phyloP scores from a whole-genome alignment of 2,113 vertebrate genomes.

The Grammomys dolichurus region DNA sequence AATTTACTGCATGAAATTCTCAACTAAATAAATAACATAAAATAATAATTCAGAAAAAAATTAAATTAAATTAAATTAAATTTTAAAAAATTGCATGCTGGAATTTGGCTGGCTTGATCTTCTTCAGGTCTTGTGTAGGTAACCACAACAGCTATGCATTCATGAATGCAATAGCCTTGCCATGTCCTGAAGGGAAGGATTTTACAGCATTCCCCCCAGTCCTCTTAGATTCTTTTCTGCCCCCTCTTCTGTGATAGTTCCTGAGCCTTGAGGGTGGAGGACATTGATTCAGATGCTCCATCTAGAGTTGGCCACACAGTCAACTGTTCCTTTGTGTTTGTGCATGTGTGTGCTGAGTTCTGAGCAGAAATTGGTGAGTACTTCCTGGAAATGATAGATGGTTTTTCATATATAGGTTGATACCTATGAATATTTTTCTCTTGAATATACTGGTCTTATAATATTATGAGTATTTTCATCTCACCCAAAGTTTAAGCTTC shows the following conservation, averaged over 20 bases:
- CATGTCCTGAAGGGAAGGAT: not conserved
- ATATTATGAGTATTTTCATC: slow-evolving; percentile 63
- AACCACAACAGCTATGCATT: not conserved
- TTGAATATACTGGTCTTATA: not conserved
- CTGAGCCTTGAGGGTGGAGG: not conserved
- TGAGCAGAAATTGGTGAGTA: not conserved
- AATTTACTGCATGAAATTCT: not conserved
- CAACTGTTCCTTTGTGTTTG: not conserved
- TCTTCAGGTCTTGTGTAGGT: not conserved
- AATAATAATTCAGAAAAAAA: not conserved
- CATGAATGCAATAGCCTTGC: not conserved
- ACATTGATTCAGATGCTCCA: not conserved
- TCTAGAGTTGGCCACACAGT: not conserved
- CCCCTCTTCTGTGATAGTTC: not conserved
- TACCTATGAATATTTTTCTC: not conserved
- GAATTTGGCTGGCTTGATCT: not conserved
- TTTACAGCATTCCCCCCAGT: not conserved
- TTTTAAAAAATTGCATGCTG: not conserved
- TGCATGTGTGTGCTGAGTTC: not conserved
- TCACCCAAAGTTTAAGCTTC: slow-evolving; percentile 95
- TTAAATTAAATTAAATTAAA: too few species aligned
- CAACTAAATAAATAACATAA: not conserved
- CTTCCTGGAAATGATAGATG: not conserved
- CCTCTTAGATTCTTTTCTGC: not conserved
- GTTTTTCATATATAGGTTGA: not conserved